These are phyloP conservation scores for Dynastes maya DNA, from an alignment of 2,888 invertebrate species.

Conservation along the genomic window DNA sequence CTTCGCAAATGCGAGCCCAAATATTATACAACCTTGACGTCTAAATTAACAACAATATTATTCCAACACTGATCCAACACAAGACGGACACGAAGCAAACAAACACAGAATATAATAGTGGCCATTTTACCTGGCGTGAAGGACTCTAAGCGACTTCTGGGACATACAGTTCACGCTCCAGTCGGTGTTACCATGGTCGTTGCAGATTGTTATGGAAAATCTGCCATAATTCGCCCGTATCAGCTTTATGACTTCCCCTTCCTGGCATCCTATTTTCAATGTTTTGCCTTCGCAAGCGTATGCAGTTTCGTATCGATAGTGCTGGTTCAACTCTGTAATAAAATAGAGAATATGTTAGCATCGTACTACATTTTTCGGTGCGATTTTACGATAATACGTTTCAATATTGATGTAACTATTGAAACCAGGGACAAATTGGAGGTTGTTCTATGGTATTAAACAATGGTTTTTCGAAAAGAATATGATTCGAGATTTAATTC, in stretches of 20 bases:
- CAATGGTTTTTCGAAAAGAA: too few relatives aligned
- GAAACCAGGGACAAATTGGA: too few relatives aligned
- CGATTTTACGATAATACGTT: too few relatives aligned
- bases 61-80: slow-evolving; percentile 2
- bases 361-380: too few relatives aligned
- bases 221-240: slow-evolving; percentile 96
- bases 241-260: slow-evolving; percentile 91
- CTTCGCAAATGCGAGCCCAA: too few relatives aligned
- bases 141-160: slow-evolving; percentile 87
- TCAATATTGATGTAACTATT: too few relatives aligned
- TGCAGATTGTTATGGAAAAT: slow-evolving; percentile 96
- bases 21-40: slow-evolving; percentile 6
- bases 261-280: slow-evolving; percentile 89
- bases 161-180: slow-evolving; percentile 98
- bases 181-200: slow-evolving; percentile 95
- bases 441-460: too few relatives aligned
- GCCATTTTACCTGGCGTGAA: slow-evolving; percentile 84
- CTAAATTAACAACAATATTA: slow-evolving; percentile 22
- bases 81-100: slow-evolving; percentile 29
- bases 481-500: too few relatives aligned
- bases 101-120: slow-evolving; percentile 13
- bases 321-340: slow-evolving; percentile 36
- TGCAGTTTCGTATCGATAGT: slow-evolving; percentile 86
- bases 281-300: slow-evolving; percentile 96
- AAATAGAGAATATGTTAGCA: slow-evolving; percentile 10